Percentiles rank a stretch among this genome's conserved stretches.
Evolutionary conservation across 1,140 invertebrate species (phyloP).

Genomic region (Helicorthomorpha holstii): DNA sequence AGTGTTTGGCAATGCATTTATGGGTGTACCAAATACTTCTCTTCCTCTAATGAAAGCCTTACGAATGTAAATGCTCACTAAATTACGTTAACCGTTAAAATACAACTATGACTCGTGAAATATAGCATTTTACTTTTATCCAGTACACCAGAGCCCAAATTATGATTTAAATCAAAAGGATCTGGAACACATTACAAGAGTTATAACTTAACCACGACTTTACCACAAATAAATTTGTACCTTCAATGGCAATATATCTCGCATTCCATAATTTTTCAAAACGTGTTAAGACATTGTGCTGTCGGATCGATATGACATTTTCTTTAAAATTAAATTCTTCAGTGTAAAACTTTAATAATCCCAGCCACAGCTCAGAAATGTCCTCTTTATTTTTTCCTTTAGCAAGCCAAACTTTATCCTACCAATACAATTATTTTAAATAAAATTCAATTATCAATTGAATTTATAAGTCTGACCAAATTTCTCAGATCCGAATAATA

Average conservation of each 20-base stretch:
- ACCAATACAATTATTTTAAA: conserved; percentile 14
- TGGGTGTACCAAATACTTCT: conserved; percentile 24
- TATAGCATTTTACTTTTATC: conserved; percentile 32
- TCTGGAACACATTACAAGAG: conserved; percentile 23
- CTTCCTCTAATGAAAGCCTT: conserved; percentile 32
- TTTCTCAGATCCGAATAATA: conserved; percentile 25
- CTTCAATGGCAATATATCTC: conserved; percentile 38
- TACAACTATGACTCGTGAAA: background rate
- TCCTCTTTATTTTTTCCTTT: conserved; percentile 30
- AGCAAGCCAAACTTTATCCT: conserved; percentile 30
- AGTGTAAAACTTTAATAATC: conserved; percentile 36
- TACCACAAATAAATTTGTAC: conserved; percentile 14
- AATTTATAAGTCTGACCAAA: conserved; percentile 8
- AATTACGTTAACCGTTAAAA: conserved; percentile 9
- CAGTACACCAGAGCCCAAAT: conserved; percentile 37
- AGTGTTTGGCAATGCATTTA: conserved; percentile 3
- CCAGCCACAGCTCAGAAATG: conserved; percentile 36
- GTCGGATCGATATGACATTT: conserved; percentile 36
- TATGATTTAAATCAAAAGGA: conserved; percentile 41
- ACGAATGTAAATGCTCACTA: conserved; percentile 38
- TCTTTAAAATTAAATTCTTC: conserved; percentile 36
- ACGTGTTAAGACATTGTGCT: conserved; percentile 27
- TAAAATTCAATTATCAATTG: background rate
- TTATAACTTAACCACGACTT: background rate
- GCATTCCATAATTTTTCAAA: conserved; percentile 41